phyloP scores from a whole-genome alignment of 92 coral and sea anemone genomes.

The Heteractis magnifica region DNA sequence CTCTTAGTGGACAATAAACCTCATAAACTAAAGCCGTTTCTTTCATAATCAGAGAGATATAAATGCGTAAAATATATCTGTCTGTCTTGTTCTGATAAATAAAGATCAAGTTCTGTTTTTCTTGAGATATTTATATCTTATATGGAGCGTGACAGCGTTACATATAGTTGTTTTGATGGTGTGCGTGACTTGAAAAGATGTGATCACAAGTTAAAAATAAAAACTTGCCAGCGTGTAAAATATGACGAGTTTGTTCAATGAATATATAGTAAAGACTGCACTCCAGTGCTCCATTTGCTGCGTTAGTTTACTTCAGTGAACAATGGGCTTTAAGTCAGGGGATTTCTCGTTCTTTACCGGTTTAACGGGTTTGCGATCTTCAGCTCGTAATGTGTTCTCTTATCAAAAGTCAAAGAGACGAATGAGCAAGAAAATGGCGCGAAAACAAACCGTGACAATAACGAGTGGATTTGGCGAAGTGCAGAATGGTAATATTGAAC shows the following conservation, averaged over 20 bases:
- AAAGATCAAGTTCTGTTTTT: not conserved
- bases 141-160: not conserved
- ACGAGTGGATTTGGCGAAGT: constrained; percentile 26
- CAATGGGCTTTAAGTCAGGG: constrained; percentile 64
- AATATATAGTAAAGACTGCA: not conserved
- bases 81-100: not conserved
- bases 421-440: constrained; percentile 34
- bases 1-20: not conserved
- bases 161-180: not conserved
- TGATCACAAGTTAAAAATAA: constrained; percentile 1
- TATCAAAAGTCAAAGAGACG: constrained; percentile 18
- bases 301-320: constrained; percentile 2
- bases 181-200: not conserved
- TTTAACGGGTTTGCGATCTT: constrained; percentile 47
- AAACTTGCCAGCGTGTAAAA: constrained; percentile 42
- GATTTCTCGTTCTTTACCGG: constrained; percentile 64
- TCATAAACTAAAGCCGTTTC: not conserved
- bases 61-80: not conserved
- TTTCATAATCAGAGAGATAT: not conserved
- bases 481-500: constrained; percentile 20
- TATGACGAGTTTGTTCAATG: constrained; percentile 31
- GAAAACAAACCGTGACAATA: constrained; percentile 15
- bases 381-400: constrained; percentile 23
- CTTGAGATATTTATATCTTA: not conserved
- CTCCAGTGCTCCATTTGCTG: not conserved